Base-by-base conservation (phyloP, 2,797 vertebrate genomes). In the Hoplostethus mediterraneus region DNA sequence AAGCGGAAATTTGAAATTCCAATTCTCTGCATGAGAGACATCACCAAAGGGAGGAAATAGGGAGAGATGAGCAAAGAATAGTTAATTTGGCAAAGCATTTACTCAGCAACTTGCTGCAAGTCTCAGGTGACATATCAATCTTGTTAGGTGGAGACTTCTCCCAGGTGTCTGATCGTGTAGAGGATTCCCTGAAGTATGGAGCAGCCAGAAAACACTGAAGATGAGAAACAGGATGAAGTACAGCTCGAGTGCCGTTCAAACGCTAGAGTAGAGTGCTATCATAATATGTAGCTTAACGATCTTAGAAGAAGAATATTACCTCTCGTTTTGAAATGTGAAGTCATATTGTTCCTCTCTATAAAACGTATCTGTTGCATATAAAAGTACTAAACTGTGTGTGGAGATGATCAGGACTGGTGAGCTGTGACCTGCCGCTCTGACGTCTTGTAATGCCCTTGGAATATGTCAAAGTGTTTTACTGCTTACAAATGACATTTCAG, bases 1-100 rank as follows among this genome's bases (percentile, higher is more conserved):
- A 87, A 74, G 59, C 30, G 33, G 57, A 87, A 79, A 90, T 82
- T 80, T 88, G 56, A 87, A 90, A 89, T 92, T 88, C 77, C 52
- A 68, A 83, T 87, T 81, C 74, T 76, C 64, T 81, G 79, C 80
- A 79, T 82, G 65, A 89, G 77, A 80, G 79, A 84, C 71, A 86
- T 69, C 77, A 75, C 84, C 64, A 61, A 81, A 53, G 80, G 75
- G 79, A 82, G 63, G 30, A 30, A 86, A 67, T 77, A 44, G 16
- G 67, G 49, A 73, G 51, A 78, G 49, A 67, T 42, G 54, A 81
- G 77, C 54, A 61, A 73, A 33, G 71, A 81, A 79, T 63, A 69
- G 53, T 78, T 78, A 55, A 81, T 89, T 71, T 75, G 58, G 70
- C 21, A 76, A 81, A 80, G 56, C 52, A 77, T 75, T 85, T 76